Evolutionary conservation across 2,888 invertebrate genomes (phyloP).

Genomic region (Cecidostiba fungosa): DNA sequence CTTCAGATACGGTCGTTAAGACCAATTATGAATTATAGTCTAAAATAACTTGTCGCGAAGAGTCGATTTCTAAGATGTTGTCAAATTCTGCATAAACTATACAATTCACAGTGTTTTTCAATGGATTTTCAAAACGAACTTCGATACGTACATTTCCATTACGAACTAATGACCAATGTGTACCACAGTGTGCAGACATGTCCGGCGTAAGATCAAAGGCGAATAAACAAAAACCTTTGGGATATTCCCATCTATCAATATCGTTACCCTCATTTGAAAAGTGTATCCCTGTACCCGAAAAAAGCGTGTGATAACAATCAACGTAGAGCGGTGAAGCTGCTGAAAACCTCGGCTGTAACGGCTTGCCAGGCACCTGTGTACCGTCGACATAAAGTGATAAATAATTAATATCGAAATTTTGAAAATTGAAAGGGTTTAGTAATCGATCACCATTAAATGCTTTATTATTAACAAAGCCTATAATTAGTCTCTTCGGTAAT

Average conservation of each 20-base stretch:
- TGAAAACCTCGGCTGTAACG: conserved; percentile 65
- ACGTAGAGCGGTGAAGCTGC: no score
- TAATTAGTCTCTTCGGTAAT: not conserved
- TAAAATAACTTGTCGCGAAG: no score
- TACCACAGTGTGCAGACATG: conserved; percentile 64
- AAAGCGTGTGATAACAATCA: conserved; percentile 67
- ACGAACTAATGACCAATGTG: conserved; percentile 63
- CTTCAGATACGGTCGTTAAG: no score
- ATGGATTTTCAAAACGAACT: conserved; percentile 64
- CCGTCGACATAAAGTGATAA: conserved; percentile 64
- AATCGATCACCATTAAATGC: not conserved
- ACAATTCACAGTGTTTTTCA: conserved; percentile 64
- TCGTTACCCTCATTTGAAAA: conserved; percentile 66
- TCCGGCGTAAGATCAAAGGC: conserved; percentile 70
- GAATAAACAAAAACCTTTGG: not conserved
- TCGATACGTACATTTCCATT: conserved; percentile 68
- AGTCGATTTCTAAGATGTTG: no score
- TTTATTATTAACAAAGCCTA: not conserved
- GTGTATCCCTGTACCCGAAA: conserved; percentile 64
- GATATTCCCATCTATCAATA: conserved; percentile 50
- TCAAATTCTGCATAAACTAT: conserved; percentile 69
- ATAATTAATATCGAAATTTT: conserved; percentile 6
- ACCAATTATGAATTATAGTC: no score
- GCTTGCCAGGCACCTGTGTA: conserved; percentile 64
- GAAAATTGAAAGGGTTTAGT: conserved; percentile 19